phyloP scores from a whole-genome alignment of 2,113 vertebrate genomes.

The Grammomys surdaster region DNA sequence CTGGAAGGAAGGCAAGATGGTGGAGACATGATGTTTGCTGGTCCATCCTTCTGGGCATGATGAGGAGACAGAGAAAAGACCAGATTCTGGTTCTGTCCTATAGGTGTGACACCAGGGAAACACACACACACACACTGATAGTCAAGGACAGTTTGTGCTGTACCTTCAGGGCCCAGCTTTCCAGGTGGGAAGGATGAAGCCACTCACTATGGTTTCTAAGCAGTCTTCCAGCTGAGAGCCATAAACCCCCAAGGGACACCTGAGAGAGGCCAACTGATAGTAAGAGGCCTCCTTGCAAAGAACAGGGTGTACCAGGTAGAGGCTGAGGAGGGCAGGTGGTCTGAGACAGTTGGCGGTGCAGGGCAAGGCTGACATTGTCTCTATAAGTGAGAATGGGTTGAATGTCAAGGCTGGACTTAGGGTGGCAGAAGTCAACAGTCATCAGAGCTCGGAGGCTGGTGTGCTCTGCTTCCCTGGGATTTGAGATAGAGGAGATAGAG shows the following conservation, averaged over 20 bases:
- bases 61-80: not conserved
- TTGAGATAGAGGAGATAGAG: not conserved
- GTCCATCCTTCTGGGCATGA: not conserved
- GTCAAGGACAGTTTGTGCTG: not conserved
- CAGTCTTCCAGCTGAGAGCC: not conserved
- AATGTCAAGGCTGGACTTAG: not conserved
- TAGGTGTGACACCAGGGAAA: not conserved
- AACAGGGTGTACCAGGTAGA: not conserved
- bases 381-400: fast-evolving
- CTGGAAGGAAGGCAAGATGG: slow-evolving; percentile 25
- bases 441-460: not conserved
- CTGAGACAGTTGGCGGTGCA: not conserved
- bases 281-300: not conserved
- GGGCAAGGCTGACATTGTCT: not conserved
- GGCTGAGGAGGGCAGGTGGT: not conserved
- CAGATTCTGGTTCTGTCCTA: not conserved
- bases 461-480: not conserved
- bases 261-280: not conserved
- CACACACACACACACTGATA: not conserved
- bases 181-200: not conserved
- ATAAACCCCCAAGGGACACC: not conserved
- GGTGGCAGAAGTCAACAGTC: not conserved
- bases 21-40: not conserved
- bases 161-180: not conserved
- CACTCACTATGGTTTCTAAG: not conserved